Base-by-base conservation (phyloP, 2,113 vertebrate species). In the Elgaria multicarinata region DNA sequence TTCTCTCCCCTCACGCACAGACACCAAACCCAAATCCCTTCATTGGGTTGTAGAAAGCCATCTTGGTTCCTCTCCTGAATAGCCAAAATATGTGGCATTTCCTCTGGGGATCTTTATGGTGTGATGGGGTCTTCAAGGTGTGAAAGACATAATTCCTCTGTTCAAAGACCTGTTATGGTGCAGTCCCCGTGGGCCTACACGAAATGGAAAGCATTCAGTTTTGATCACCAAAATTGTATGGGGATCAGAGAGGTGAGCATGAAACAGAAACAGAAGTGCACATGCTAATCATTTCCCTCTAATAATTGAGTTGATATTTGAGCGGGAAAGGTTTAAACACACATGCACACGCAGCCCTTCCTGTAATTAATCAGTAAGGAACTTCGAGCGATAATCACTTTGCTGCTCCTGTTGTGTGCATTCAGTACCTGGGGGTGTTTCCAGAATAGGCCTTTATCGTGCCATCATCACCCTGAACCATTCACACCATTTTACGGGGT, bases 241-340 rank as follows among this genome's bases (percentile, higher is more conserved):
- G 69, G 50, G 71, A 92, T 85, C 84, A 77, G 16, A 64, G 84
- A 8, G 3, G 12, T 26, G 24, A 53, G 69, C 58, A 72, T 81
- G 3, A 85, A 88, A 20, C 33, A 3, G 39, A 84, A n/a, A n/a
- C n/a, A n/a, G n/a, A n/a, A n/a, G n/a, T n/a, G n/a, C n/a, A n/a
- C n/a, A n/a, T n/a, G n/a, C n/a, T n/a, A n/a, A 39, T 86, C 46
- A 85, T 93, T 95, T 94, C 78, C 90, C 91, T 81, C 90, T 28
- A 89, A 87, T 46, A 90, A 71, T n/a, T 69, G n/a, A 87, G 86
- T 90, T 42, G 39, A 36, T 90, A 90, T 82, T 0, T 79, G 46
- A 50, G 86, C 46, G 83, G 64, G 5, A 90, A 39, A 90, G 88
- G 36, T 22, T 50, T 53, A 50, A 78, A 9, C 18, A 81, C 31